Conservation (phyloP, 1,140 invertebrate species). For the Sesamia nonagrioides region DNA sequence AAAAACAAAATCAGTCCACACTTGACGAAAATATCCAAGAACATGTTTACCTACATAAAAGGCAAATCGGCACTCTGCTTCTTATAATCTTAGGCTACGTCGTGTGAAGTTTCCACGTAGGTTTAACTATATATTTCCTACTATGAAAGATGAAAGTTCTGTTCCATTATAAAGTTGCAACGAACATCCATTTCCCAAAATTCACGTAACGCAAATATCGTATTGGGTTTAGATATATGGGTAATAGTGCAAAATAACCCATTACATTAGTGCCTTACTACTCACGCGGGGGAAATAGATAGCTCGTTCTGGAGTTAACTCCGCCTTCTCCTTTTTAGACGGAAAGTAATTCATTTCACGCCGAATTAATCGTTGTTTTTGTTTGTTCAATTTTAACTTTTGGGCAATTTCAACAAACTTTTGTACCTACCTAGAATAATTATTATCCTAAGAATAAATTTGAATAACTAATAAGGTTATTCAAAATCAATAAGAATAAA, state of each 20-base stretch:
- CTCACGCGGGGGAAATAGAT: conserved; percentile 12
- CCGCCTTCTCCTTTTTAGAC: neutral
- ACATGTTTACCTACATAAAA: no score
- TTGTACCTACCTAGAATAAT: no score
- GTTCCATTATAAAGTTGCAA: conserved; percentile 25
- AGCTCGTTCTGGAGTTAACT: neutral
- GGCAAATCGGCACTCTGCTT: no score
- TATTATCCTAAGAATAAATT: no score
- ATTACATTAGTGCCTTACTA: conserved; percentile 16
- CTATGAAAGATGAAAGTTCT: conserved; percentile 1
- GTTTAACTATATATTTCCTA: neutral
- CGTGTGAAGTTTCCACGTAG: no score
- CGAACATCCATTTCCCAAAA: conserved; percentile 6
- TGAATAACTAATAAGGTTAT: no score
- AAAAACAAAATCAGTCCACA: no score
- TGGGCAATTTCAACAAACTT: no score
- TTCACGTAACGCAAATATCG: conserved; percentile 21
- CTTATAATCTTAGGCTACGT: no score
- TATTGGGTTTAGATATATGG: conserved; percentile 15
- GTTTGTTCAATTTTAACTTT: no score
- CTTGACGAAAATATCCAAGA: no score
- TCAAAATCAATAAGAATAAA: no score
- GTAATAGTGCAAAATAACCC: conserved; percentile 33
- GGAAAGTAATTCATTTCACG: neutral
- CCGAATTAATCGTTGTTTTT: neutral